Percentiles rank a stretch among this genome's conserved stretches.
Evolutionary conservation across 2,888 invertebrate species (phyloP).

Genomic region (Folsomia candida): DNA sequence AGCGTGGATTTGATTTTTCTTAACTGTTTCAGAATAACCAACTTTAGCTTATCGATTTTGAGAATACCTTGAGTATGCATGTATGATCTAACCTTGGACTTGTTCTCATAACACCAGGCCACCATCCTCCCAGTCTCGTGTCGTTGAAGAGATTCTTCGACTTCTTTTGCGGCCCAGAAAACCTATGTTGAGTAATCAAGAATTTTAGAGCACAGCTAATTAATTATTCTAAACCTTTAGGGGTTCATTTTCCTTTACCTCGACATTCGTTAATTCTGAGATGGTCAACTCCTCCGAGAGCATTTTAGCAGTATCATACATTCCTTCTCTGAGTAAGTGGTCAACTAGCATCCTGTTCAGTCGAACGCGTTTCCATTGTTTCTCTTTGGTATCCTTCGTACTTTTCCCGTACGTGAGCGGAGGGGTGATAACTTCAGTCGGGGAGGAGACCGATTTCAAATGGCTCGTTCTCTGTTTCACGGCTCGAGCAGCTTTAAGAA

Average conservation of each 20-base stretch:
- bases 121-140: conserved; percentile 85
- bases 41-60: not conserved
- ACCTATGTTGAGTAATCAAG: conserved; percentile 49
- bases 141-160: conserved; percentile 78
- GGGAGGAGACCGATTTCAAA: conserved; percentile 66
- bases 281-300: conserved; percentile 77
- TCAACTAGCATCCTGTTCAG: conserved; percentile 95
- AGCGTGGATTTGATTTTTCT: conserved; percentile 90
- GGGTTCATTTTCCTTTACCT: conserved; percentile 28
- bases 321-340: conserved; percentile 90
- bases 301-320: conserved; percentile 88
- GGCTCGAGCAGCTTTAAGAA: conserved; percentile 83
- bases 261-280: conserved; percentile 85
- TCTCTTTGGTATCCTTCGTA: conserved; percentile 56
- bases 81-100: too few species aligned
- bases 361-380: conserved; percentile 80
- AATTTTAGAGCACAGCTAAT: not conserved
- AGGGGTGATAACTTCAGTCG: conserved; percentile 54
- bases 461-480: conserved; percentile 92
- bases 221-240: not conserved
- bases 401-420: conserved; percentile 1
- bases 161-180: conserved; percentile 59
- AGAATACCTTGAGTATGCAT: not conserved
- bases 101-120: conserved; percentile 94
- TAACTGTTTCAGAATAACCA: conserved; percentile 57